Base-by-base conservation (phyloP, 1,140 invertebrate species). In the Cataglyphis hispanica region DNA sequence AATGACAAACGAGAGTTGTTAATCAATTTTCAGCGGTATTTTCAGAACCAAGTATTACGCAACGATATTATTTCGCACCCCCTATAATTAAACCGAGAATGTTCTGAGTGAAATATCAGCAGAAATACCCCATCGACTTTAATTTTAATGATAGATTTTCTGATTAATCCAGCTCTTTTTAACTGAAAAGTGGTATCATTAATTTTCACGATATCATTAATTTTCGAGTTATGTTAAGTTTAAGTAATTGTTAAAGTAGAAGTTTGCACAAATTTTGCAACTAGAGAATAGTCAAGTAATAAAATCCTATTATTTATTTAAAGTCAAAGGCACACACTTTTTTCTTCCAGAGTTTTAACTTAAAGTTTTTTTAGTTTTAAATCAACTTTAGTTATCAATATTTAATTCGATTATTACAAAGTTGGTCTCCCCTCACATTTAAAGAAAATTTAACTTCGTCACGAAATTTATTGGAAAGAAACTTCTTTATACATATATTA, bases 291-390 rank as follows among this genome's bases (percentile, higher is more conserved):
- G 13, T 67, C 22, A 19, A 13, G 43, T 80, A 67, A 67, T 46
- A 67, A 80, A 80, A 53, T 7, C 31, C 6, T 67, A 67, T 80
- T 19, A 13, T 56, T 80, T 7, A 78, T 34, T 80, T 78, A 25
- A 66, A 61, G 6, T 50, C 75, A 64, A 46, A 13, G 22, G 13
- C 34, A 77, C 10, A 43, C 40, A 40, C 3, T 34, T 22, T n/a
- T 34, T 34, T 4, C 22, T 43, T 53, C 10, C 5, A 40, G 8
- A 25, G 8, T 63, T 46, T 63, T 61, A 61, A 19, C 34, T 60
- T 3, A 37, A 13, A 6, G n/a, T n/a, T n/a, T n/a, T 27, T 74
- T 74, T n/a, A 75, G 0, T 40, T 40, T 46, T 50, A 19, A 50
- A 37, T 2, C 8, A 61, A 61, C 6, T 19, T 50, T 50, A 19